phyloP scores from a whole-genome alignment of 2,888 invertebrate genomes.

The Leptogaster cylindrica region DNA sequence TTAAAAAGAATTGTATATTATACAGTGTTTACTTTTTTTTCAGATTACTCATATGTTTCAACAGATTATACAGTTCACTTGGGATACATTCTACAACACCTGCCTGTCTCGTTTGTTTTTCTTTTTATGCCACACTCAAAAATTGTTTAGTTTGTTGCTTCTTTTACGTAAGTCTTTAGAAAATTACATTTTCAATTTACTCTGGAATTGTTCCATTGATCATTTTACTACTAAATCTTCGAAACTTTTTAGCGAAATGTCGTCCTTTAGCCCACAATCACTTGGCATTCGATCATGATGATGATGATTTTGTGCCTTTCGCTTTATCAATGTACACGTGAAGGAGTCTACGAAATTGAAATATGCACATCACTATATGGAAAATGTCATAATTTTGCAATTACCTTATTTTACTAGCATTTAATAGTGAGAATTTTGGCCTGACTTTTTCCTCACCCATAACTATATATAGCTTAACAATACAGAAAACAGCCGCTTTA shows the following conservation, averaged over 20 bases:
- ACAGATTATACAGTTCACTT: not conserved
- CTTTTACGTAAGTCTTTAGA: slow-evolving; percentile 25
- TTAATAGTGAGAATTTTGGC: slow-evolving; percentile 80
- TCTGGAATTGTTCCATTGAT: slow-evolving; percentile 52
- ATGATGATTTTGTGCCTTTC: slow-evolving; percentile 50
- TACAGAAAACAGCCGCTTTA: slow-evolving; percentile 96
- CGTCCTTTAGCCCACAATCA: slow-evolving; percentile 53
- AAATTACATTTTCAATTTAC: slow-evolving; percentile 43
- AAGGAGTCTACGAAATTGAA: slow-evolving; percentile 49
- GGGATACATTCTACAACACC: slow-evolving; percentile 4
- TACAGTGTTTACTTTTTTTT: not conserved
- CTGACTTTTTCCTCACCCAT: slow-evolving; percentile 85
- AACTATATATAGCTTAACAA: slow-evolving; percentile 90
- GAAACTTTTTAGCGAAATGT: slow-evolving; percentile 53
- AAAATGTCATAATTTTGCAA: not conserved
- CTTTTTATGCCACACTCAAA: slow-evolving; percentile 7
- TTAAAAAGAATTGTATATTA: slow-evolving; percentile 13
- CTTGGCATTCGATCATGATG: slow-evolving; percentile 54
- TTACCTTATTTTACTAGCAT: slow-evolving; percentile 82
- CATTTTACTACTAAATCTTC: slow-evolving; percentile 50
- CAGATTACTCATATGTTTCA: not conserved
- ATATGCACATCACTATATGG: not conserved
- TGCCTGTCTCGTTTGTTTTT: not conserved
- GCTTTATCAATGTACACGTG: slow-evolving; percentile 53
- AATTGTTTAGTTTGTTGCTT: not conserved